These are phyloP conservation scores for Trachymyrmex cornetzi DNA, from an alignment of 1,140 invertebrate genomes.

Conservation along the genomic window DNA sequence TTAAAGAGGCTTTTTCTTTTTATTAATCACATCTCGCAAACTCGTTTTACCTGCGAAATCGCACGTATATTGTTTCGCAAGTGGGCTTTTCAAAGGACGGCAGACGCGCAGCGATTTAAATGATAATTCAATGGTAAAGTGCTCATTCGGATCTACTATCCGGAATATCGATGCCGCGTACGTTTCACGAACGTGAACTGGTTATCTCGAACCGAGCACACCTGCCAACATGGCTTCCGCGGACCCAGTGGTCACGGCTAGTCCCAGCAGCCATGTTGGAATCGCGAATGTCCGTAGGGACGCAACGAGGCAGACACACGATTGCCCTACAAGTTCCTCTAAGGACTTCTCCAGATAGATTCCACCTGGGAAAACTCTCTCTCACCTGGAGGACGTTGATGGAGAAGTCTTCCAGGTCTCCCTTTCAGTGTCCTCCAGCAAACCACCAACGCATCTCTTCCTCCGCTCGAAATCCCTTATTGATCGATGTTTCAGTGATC, in stretches of 20 bases:
- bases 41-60: not conserved
- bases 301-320: slow-evolving; percentile 40
- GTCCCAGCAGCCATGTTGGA: slow-evolving; percentile 85
- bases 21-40: slow-evolving; percentile 19
- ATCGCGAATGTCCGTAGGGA: slow-evolving; percentile 79
- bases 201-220: slow-evolving; percentile 85
- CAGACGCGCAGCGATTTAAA: slow-evolving; percentile 34
- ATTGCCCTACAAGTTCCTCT: not conserved
- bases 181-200: slow-evolving; percentile 79
- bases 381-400: slow-evolving; percentile 65
- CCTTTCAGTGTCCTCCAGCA: slow-evolving; percentile 46
- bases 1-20: slow-evolving; percentile 2
- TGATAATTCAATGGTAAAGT: slow-evolving; percentile 48
- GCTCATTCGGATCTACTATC: not conserved
- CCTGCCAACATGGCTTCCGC: slow-evolving; percentile 87
- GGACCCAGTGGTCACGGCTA: slow-evolving; percentile 85
- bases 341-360: not conserved
- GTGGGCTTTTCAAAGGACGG: not conserved
- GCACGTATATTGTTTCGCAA: not conserved
- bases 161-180: slow-evolving; percentile 52
- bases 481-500: slow-evolving; percentile 18
- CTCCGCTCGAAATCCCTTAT: slow-evolving; percentile 33
- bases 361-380: not conserved
- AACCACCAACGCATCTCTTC: slow-evolving; percentile 67
- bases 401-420: slow-evolving; percentile 53